Conservation (phyloP, 2,888 invertebrate species). For the Cheilosia impressa region DNA sequence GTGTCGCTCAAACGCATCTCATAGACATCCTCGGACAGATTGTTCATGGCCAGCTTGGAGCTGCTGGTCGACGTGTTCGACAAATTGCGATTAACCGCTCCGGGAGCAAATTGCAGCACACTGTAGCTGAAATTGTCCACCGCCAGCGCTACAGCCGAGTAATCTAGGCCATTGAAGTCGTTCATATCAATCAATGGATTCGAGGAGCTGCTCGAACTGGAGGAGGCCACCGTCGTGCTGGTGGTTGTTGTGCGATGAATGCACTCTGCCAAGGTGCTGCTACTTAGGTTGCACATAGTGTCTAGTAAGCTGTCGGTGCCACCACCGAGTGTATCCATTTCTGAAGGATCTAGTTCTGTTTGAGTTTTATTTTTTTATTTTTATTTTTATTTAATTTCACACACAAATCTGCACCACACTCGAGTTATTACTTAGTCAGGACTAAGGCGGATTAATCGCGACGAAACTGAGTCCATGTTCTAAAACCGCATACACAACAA, state of each 20-base stretch:
- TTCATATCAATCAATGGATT: slow-evolving; percentile 74
- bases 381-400: neutral
- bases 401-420: slow-evolving; percentile 29
- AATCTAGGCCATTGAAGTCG: slow-evolving; percentile 75
- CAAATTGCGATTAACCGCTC: slow-evolving; percentile 64
- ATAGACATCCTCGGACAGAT: slow-evolving; percentile 76
- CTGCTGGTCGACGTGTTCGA: slow-evolving; percentile 41
- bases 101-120: slow-evolving; percentile 69
- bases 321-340: slow-evolving; percentile 60
- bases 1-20: slow-evolving; percentile 79
- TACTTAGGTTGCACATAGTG: slow-evolving; percentile 70
- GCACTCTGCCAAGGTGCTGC: slow-evolving; percentile 71
- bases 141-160: slow-evolving; percentile 71
- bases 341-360: slow-evolving; percentile 1
- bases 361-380: neutral
- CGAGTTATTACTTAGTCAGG: slow-evolving; percentile 36
- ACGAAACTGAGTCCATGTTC: slow-evolving; percentile 54
- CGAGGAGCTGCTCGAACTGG: slow-evolving; percentile 52
- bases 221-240: slow-evolving; percentile 59
- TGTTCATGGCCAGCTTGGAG: slow-evolving; percentile 53
- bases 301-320: slow-evolving; percentile 57
- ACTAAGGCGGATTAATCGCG: slow-evolving; percentile 37
- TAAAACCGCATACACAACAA: slow-evolving; percentile 1
- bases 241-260: slow-evolving; percentile 65
- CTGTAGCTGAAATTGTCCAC: slow-evolving; percentile 72